phyloP scores from a whole-genome alignment of 2,888 invertebrate species.

The Lasioglossum malachurum region DNA sequence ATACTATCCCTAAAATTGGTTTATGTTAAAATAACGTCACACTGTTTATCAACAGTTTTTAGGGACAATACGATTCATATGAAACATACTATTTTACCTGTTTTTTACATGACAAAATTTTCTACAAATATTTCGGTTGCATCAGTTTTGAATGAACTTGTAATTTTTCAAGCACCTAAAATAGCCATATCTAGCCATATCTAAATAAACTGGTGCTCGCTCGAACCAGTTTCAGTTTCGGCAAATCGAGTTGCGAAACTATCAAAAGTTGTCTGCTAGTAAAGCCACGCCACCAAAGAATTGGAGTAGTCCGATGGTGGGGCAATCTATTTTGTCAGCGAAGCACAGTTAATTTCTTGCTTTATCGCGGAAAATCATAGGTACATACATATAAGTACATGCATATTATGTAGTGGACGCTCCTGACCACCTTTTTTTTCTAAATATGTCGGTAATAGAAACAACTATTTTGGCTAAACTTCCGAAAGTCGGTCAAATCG shows the following conservation, averaged over 20 bases:
- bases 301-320: background rate
- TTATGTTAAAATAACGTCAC: background rate
- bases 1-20: background rate
- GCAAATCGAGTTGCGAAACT: background rate
- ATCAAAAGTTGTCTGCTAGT: background rate
- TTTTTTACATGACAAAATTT: slow-evolving; percentile 5
- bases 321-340: background rate
- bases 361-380: too few species aligned
- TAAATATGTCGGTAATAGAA: background rate
- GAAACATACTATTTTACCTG: background rate
- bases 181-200: background rate
- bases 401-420: background rate
- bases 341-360: too few species aligned
- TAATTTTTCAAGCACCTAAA: background rate
- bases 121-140: background rate
- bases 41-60: background rate
- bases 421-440: too few species aligned
- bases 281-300: background rate
- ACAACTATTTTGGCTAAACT: background rate
- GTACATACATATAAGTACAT: too few species aligned
- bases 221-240: background rate
- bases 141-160: background rate
- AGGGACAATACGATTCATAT: background rate
- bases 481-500: too few species aligned
- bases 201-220: background rate